Conservation (phyloP, 2,113 vertebrate genomes). For the Epinephelus lanceolatus region DNA sequence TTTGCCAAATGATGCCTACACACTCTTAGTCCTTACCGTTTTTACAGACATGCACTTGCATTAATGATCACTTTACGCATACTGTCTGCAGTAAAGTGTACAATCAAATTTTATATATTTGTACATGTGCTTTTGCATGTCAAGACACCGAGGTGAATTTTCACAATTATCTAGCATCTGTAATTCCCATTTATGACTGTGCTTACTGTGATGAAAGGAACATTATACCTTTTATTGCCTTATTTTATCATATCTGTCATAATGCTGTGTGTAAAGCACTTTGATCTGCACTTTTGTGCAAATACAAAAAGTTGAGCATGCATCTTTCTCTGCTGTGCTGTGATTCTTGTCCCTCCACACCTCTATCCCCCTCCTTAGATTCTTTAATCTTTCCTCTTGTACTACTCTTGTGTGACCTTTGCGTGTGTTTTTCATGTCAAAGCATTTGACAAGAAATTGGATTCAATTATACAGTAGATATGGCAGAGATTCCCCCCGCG, state of each 20-base stretch:
- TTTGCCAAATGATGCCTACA: neutral
- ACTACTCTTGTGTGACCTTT: constrained; percentile 5
- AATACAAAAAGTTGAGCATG: too few relatives aligned
- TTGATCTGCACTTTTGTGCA: neutral
- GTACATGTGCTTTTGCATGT: neutral
- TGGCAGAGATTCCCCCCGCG: neutral
- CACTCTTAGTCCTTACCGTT: neutral
- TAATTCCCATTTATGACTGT: neutral
- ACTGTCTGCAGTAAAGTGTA: neutral
- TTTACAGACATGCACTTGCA: neutral
- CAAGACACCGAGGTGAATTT: neutral
- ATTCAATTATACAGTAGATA: neutral
- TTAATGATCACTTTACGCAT: neutral
- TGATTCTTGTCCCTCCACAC: neutral
- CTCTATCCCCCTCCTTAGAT: neutral
- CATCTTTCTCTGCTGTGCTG: neutral
- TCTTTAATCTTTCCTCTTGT: neutral
- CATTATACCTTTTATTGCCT: neutral
- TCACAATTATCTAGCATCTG: neutral
- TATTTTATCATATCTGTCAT: neutral
- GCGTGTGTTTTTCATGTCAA: constrained; percentile 14
- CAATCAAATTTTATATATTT: neutral
- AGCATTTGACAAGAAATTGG: constrained; percentile 12
- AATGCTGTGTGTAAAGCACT: neutral
- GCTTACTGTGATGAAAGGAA: neutral